A percentile compares a stretch with the other conserved stretches of the same genome.
phyloP scores from a whole-genome alignment of 2,888 invertebrate species.

The Lasioglossum lativentre region DNA sequence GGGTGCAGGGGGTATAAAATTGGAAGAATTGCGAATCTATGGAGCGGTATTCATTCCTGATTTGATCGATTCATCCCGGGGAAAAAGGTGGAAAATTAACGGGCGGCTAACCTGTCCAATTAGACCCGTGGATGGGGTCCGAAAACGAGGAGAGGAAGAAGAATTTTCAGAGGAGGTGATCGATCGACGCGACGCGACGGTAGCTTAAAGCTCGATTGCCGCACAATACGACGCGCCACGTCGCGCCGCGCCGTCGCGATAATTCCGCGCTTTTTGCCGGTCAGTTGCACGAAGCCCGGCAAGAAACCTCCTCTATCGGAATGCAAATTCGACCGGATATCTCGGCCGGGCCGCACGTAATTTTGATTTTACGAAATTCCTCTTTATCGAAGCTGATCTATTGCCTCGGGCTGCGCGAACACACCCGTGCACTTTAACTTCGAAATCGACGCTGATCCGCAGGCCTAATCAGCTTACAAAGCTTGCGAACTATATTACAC shows the following conservation, averaged over 20 bases:
- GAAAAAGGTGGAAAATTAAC: background rate
- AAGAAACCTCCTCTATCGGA: constrained; percentile 46
- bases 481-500: too few relatives aligned
- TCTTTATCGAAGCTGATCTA: constrained; percentile 42
- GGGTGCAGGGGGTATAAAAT: background rate
- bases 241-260: constrained; percentile 44
- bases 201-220: constrained; percentile 26
- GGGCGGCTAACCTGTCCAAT: constrained; percentile 4
- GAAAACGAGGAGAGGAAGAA: constrained; percentile 17
- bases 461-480: background rate
- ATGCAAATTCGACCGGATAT: constrained; percentile 52
- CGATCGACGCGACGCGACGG: constrained; percentile 11
- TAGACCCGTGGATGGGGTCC: background rate
- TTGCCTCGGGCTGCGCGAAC: background rate
- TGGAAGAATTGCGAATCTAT: constrained; percentile 9
- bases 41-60: background rate
- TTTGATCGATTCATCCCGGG: background rate
- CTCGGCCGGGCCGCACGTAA: constrained; percentile 31
- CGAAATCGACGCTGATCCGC: background rate
- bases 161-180: constrained; percentile 27
- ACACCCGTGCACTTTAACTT: background rate
- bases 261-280: constrained; percentile 47
- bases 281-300: constrained; percentile 22
- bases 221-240: constrained; percentile 18
- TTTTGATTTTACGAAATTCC: constrained; percentile 49